A percentile compares a stretch with the other conserved stretches of the same genome.
Evolutionary conservation across 35 echinoderm and acorn worm species (phyloP).

Genomic region (Lytechinus pictus): DNA sequence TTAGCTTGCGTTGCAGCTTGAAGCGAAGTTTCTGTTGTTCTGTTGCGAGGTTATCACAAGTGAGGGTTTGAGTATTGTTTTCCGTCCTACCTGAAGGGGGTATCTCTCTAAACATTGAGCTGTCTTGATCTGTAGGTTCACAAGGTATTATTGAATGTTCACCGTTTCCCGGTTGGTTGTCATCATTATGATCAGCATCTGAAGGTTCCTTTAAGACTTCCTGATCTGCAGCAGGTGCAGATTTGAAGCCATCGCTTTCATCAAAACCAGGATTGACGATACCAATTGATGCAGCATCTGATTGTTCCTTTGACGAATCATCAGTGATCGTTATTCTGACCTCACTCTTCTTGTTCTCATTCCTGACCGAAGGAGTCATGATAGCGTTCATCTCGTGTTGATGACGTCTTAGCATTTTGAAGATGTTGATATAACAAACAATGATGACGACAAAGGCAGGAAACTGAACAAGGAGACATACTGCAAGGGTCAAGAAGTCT

Average conservation of each 20-base stretch:
- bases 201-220: neutral
- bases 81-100: neutral
- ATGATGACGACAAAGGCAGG: constrained; percentile 60
- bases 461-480: constrained; percentile 10
- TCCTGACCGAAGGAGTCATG: neutral
- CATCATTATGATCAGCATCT: no score
- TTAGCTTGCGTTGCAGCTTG: constrained; percentile 43
- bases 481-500: constrained; percentile 14
- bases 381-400: neutral
- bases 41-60: neutral
- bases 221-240: neutral
- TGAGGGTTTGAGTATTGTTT: neutral
- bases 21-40: neutral
- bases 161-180: neutral
- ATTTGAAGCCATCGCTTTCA: neutral
- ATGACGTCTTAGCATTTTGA: neutral
- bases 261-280: neutral
- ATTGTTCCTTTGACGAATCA: neutral
- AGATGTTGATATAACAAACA: constrained; percentile 43
- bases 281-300: neutral
- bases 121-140: neutral
- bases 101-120: neutral
- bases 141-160: neutral
- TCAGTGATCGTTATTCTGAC: neutral
- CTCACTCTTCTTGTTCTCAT: neutral